Conservation (phyloP, 1,140 invertebrate genomes). For the Solen grandis region DNA sequence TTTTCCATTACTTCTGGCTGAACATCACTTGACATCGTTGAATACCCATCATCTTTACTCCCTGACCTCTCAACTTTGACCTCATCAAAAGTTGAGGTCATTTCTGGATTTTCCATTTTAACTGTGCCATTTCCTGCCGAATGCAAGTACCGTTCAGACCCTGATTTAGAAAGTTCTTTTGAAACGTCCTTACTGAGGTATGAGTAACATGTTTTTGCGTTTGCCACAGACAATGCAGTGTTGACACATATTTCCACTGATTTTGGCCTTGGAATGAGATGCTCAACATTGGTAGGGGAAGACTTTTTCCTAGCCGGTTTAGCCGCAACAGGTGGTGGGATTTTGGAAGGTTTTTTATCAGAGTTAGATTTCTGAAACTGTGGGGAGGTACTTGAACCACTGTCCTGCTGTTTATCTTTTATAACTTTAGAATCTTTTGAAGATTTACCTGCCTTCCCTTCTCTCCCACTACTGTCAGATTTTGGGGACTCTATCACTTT, state of each 20-base stretch:
- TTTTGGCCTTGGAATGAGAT: slow-evolving; percentile 16
- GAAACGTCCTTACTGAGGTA: not conserved
- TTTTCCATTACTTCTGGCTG: slow-evolving; percentile 81
- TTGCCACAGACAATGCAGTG: slow-evolving; percentile 10
- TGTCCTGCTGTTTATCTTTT: not conserved
- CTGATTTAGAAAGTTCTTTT: slow-evolving; percentile 33
- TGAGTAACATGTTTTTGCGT: slow-evolving; percentile 11
- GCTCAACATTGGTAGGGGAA: slow-evolving; percentile 4
- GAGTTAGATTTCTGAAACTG: slow-evolving; percentile 14
- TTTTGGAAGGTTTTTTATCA: slow-evolving; percentile 57
- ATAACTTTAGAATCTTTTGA: not conserved
- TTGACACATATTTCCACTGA: slow-evolving; percentile 50
- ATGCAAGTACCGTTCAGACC: slow-evolving; percentile 21
- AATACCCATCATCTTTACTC: slow-evolving; percentile 92
- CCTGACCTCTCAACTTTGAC: slow-evolving; percentile 82
- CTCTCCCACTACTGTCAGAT: not conserved
- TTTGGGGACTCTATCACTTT: slow-evolving; percentile 57
- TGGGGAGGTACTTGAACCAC: not conserved
- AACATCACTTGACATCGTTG: slow-evolving; percentile 93
- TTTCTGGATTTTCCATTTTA: slow-evolving; percentile 22
- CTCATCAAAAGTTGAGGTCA: slow-evolving; percentile 43
- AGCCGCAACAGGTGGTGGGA: slow-evolving; percentile 62
- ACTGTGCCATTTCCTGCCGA: not conserved
- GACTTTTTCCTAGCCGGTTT: slow-evolving; percentile 45
- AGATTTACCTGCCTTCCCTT: not conserved